These are phyloP conservation scores for Anodontia alba DNA, from an alignment of 2,888 invertebrate genomes.

Conservation along the genomic window DNA sequence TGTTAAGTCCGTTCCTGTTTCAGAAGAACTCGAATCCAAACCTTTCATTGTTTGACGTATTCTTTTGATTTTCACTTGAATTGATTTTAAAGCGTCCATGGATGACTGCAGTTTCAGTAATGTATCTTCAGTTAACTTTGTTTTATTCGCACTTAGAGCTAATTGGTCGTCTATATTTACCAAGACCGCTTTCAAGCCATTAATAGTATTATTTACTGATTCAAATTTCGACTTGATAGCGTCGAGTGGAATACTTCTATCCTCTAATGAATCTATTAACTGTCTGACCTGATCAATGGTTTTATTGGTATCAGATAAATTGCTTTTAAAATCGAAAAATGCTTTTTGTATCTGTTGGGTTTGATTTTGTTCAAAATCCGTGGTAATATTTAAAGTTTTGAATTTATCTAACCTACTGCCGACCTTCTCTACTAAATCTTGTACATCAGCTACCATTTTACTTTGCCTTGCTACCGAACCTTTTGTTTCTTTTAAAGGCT, in stretches of 20 bases:
- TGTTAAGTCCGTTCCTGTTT: neutral
- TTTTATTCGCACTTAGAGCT: neutral
- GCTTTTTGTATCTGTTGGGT: slow-evolving; percentile 27
- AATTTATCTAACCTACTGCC: slow-evolving; percentile 42
- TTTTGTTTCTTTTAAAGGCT: slow-evolving; percentile 31
- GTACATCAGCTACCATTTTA: slow-evolving; percentile 38
- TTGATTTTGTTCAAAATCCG: slow-evolving; percentile 29
- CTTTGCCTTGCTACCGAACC: slow-evolving; percentile 30
- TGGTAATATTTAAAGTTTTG: slow-evolving; percentile 47
- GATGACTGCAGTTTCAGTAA: neutral
- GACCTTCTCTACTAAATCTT: slow-evolving; percentile 22
- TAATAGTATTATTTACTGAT: slow-evolving; percentile 31
- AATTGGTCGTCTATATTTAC: slow-evolving; percentile 23
- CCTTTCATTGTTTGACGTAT: neutral
- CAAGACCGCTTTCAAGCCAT: slow-evolving; percentile 16
- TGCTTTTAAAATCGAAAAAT: slow-evolving; percentile 5
- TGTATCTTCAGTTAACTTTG: neutral
- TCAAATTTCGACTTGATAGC: slow-evolving; percentile 25
- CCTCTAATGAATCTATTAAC: slow-evolving; percentile 30
- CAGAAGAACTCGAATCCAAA: neutral
- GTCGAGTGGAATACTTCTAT: slow-evolving; percentile 34
- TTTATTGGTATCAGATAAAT: slow-evolving; percentile 27
- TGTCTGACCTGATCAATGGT: slow-evolving; percentile 24
- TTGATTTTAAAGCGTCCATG: neutral
- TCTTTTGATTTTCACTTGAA: neutral